Base-by-base conservation (phyloP, 2,888 invertebrate genomes). In the Leptopterna dolabrata region DNA sequence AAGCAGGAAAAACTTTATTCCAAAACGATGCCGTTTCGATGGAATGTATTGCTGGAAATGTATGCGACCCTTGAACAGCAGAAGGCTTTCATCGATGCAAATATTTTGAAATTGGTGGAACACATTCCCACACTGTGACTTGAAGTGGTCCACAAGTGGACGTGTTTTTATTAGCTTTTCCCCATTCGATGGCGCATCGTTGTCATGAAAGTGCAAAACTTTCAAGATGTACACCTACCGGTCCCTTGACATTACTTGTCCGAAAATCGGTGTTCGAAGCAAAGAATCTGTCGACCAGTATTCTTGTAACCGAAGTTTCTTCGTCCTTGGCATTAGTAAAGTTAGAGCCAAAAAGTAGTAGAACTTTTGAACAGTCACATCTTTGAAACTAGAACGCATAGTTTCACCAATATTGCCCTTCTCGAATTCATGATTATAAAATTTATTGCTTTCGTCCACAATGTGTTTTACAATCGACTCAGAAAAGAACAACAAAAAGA, bases 121-220 rank as follows among this genome's bases (percentile, higher is more conserved):
- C 16, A 47, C 47, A 13, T 47, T 16, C 47, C 16, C 16, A 41
- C 82, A 87, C 95, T 91, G 3, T 45, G 16, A n/a, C 4, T 45
- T 82, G n/a, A 82, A 27, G 1, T 16, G 13, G 6, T 45, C 36
- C 51, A 82, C 14, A 24, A 82, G n/a, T 0, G 16, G 13, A 14
- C 55, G 51, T 13, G 76, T 7, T 27, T 82, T 82, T 70, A 55
- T 14, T 6, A 82, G 29, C 24, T 30, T 16, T 16, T 82, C 82
- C 13, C 63, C 55, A 16, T 70, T 19, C 11, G 41, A 27, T 24
- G 16, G 27, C 29, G 19, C 85, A 43, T 41, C 70, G 30, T 29
- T 16, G 30, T 51, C 51, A 45, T 47, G 30, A 16, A 86, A 86
- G 63, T 86, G 86, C 24, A 80, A 27, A 71, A 80, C 43, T 51